Evolutionary conservation across 2,888 invertebrate species (phyloP), one percentile per base, ranked within the genome.

Genomic region (Biston stratarius): DNA sequence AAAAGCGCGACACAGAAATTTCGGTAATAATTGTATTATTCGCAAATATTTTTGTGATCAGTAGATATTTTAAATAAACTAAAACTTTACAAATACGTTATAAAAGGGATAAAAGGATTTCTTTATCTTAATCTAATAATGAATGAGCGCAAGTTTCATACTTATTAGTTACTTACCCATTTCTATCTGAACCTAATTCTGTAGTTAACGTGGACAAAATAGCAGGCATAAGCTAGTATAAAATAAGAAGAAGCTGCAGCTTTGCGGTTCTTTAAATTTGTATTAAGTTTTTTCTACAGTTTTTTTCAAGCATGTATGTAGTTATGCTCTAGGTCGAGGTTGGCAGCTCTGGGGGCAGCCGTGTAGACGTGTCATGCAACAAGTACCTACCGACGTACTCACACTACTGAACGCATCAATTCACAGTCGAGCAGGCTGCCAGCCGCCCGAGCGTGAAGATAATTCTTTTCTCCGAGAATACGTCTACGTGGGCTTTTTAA

Each of bases 381-480:
- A 67, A 42, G 66, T 64, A 67, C 24, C 61, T 64, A 11, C 24
- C 15, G 40, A 66, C 59, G 64, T 56, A 62, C 38, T 9, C 38
- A 38, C 38, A 38, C 38, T 0, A 38, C 61, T 61, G 67, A 59
- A 64, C 53, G 64, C 61, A 69, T 69, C 68, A 71, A 48, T 70
- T 74, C 65, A 69, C 70, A 70, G 53, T 58, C 56, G 49, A 72
- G 63, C 59, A 44, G 44, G 49, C 60, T n/a, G 40, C 12, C 14
- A 24, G 47, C 52, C 72, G 53, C 5, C 59, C 40, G 14, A 58
- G 63, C 57, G 74, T 67, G 60, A 67, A 74, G 74, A 74, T 74
- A 72, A 58, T 9, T 38, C 53, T 33, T 2, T 61, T 40, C 58
- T 59, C 45, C 14, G 34, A 53, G 61, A 57, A 61, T 45, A 36